Evolutionary conservation across 1,140 invertebrate species (phyloP), one percentile per base, ranked within the genome.

Genomic region (Bombus sibiricus): DNA sequence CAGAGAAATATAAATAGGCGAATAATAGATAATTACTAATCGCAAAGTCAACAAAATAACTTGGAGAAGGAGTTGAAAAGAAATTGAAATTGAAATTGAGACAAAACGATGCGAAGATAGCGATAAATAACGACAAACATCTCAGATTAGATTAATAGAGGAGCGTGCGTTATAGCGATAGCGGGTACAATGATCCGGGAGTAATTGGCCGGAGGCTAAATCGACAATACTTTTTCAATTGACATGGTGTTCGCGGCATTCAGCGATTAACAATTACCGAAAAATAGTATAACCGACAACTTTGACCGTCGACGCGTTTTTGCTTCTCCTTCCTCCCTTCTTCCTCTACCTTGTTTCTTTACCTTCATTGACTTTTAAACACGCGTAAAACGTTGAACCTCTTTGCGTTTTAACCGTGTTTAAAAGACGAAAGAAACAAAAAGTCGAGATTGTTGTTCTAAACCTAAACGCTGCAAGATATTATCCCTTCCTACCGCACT

Each of bases 171-270:
- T 41, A 32, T 41, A 39, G 25, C 9, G 15, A 68, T 69, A 53
- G 34, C 68, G 37, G 43, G 47, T 53, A 53, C 25, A 66, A 66
- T 37, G 10, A 22, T 66, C 34, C 37, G 10, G n/a, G 18, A 32
- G 28, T 81, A 82, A 75, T 74, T 76, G 62, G 12, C 13, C 13
- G 2, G 5, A 66, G 34, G 62, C 53, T 77, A 75, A 53, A 82
- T 47, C 62, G n/a, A 47, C 39, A 32, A 72, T 59, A 76, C 37
- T 86, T 72, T 68, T 68, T n/a, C 83, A 32, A 81, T 85, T 53
- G 72, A 76, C 84, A 62, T 34, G 18, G 39, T 15, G n/a, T n/a
- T 37, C 15, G 64, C 4, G 28, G 43, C 32, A 5, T 32, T 43
- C 15, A 0, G 4, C 62, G n/a, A 37, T 59, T 25, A 6, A 15